Evolutionary conservation across 1,140 invertebrate genomes (phyloP).

Genomic region (Mizuhopecten yessoensis): DNA sequence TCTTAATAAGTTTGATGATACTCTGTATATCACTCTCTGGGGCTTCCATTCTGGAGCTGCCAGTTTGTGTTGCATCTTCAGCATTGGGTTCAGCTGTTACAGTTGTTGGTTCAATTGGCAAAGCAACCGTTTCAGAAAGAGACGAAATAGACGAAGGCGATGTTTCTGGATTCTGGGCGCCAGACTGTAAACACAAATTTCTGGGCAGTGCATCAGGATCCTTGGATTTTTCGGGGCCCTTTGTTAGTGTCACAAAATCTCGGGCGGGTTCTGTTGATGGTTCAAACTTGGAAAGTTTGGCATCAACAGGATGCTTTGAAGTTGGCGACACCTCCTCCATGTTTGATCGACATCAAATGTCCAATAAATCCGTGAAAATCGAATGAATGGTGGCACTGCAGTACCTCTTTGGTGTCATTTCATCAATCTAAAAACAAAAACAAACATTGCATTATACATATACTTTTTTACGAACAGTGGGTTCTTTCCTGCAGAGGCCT

Average conservation of each 20-base stretch:
- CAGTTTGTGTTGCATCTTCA: neutral
- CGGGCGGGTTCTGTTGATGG: neutral
- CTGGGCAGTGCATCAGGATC: neutral
- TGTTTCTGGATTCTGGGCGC: neutral
- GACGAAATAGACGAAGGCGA: neutral
- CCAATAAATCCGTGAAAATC: neutral
- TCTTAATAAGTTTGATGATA: neutral
- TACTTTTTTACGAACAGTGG: no score
- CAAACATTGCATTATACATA: no score
- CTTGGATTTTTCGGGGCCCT: neutral
- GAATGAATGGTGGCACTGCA: neutral
- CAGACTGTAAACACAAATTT: neutral
- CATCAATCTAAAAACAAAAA: neutral
- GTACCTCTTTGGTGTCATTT: neutral
- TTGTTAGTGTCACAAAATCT: constrained; percentile 22
- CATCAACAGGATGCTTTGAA: neutral
- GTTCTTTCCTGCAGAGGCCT: no score
- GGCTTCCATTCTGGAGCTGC: neutral
- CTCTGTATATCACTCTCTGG: neutral
- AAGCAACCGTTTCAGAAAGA: neutral
- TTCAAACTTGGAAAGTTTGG: neutral
- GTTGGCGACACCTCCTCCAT: neutral
- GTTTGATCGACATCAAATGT: neutral
- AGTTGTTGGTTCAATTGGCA: neutral
- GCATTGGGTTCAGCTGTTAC: neutral